Percentiles rank a stretch among this genome's conserved stretches.
phyloP scores from a whole-genome alignment of 2,888 invertebrate genomes.

The Silvanus unidentatus region DNA sequence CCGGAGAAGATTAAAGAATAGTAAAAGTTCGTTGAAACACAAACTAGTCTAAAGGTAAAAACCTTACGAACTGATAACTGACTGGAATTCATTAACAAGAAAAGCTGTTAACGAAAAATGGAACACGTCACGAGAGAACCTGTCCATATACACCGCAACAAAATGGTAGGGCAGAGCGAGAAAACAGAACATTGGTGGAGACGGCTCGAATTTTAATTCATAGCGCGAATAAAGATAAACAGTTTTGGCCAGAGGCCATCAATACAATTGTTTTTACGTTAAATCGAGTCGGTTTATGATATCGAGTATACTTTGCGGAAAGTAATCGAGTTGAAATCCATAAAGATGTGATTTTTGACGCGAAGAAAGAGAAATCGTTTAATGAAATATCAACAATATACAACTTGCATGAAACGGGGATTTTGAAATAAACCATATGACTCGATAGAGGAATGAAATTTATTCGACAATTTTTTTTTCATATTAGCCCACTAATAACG shows the following conservation, averaged over 20 bases:
- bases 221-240: constrained; percentile 6
- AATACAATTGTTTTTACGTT: constrained; percentile 21
- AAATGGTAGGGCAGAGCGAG: constrained; percentile 32
- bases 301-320: constrained; percentile 17
- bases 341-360: constrained; percentile 17
- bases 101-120: constrained; percentile 16
- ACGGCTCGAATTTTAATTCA: constrained; percentile 20
- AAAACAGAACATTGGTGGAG: constrained; percentile 31
- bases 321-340: constrained; percentile 15
- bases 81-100: constrained; percentile 17
- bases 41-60: constrained; percentile 14
- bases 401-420: no score
- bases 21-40: constrained; percentile 11
- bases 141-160: constrained; percentile 21
- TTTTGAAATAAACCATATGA: no score
- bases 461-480: no score
- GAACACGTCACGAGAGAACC: constrained; percentile 22
- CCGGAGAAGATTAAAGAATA: constrained; percentile 12
- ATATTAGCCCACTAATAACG: no score
- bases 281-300: constrained; percentile 21
- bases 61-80: constrained; percentile 23
- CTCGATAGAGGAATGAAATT: no score
- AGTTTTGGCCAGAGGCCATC: constrained; percentile 35
- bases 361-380: not conserved
- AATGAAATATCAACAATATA: no score